Percentiles rank a stretch among this genome's conserved stretches.
These are phyloP conservation scores for Podarcis lilfordi DNA, from an alignment of 2,797 vertebrate genomes.

Conservation along the genomic window DNA sequence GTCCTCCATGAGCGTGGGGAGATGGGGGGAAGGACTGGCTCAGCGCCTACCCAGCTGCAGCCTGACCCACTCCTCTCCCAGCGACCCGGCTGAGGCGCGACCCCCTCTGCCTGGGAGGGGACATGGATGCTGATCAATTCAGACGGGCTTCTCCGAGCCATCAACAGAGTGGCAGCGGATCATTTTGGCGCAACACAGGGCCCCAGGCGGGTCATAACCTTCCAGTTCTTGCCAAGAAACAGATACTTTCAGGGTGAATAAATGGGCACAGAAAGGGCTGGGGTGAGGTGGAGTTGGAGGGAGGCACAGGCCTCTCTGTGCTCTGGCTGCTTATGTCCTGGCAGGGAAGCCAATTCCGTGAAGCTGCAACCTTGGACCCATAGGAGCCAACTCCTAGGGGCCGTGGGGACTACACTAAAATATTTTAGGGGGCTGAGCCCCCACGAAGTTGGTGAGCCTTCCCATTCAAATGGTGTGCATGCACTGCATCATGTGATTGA, in stretches of 20 bases:
- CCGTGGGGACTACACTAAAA: no score
- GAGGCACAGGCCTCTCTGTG: not conserved
- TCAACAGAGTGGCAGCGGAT: not conserved
- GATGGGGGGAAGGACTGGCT: not conserved
- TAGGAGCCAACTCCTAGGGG: no score
- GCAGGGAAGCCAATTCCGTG: not conserved
- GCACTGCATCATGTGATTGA: no score
- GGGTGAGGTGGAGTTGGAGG: not conserved
- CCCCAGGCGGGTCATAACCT: not conserved
- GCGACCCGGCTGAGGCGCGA: not conserved
- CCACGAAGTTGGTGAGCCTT: no score
- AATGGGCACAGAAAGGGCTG: not conserved
- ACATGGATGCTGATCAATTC: not conserved
- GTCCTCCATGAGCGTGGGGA: not conserved
- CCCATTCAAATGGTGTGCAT: no score
- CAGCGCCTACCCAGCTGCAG: not conserved
- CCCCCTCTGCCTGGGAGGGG: not conserved
- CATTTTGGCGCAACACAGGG: not conserved
- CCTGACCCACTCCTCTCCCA: not conserved
- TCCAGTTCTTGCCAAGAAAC: not conserved
- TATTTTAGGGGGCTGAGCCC: no score
- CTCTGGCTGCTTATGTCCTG: not conserved
- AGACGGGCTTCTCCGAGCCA: not conserved
- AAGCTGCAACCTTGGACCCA: no score
- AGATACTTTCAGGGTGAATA: conserved; percentile 5